These are phyloP conservation scores for Myotis findleyi DNA, from an alignment of 2,797 vertebrate genomes.

Conservation along the genomic window DNA sequence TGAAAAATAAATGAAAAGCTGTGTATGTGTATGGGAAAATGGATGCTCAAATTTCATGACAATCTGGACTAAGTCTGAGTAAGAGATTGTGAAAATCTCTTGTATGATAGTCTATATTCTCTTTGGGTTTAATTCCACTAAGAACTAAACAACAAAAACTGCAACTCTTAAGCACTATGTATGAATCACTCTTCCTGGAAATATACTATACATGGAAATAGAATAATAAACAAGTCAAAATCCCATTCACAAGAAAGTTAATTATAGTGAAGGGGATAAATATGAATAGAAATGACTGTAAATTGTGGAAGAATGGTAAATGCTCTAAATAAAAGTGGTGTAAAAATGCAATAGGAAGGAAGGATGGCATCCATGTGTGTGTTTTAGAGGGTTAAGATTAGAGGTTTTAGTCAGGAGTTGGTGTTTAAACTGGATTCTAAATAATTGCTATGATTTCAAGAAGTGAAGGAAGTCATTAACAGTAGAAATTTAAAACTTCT, in stretches of 20 bases:
- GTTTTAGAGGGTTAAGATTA: background rate
- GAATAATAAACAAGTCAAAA: constrained; percentile 2
- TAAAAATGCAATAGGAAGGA: background rate
- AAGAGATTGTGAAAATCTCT: background rate
- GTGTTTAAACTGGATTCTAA: background rate
- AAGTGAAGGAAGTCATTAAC: background rate
- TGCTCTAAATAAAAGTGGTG: background rate
- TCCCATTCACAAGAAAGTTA: background rate
- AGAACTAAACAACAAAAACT: background rate
- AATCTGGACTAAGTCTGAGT: background rate
- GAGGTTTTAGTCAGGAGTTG: background rate
- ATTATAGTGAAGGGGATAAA: background rate
- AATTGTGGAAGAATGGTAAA: background rate
- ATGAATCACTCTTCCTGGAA: background rate
- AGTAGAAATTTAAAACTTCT: background rate
- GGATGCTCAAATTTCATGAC: background rate
- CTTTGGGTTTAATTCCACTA: constrained; percentile 18
- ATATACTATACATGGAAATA: background rate
- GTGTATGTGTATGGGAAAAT: background rate
- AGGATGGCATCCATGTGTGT: background rate
- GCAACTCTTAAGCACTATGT: background rate
- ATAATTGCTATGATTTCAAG: background rate
- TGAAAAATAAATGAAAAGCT: constrained; percentile 22
- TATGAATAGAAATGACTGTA: background rate
- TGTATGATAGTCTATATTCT: background rate